Conservation (phyloP, 2,888 invertebrate genomes). For the Polietes domitor region DNA sequence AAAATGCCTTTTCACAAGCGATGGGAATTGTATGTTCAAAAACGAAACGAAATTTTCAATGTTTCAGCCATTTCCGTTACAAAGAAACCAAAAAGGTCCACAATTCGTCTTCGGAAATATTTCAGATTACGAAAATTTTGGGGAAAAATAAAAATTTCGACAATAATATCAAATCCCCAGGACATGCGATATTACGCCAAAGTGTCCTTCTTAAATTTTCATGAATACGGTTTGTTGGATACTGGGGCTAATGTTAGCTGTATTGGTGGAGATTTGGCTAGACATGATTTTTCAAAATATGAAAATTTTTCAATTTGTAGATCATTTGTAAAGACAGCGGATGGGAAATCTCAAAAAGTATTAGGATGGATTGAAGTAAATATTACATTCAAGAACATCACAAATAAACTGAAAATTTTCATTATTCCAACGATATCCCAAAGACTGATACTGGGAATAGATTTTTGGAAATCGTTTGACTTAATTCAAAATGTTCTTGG, state of each 20-base stretch:
- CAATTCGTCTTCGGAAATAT: not conserved
- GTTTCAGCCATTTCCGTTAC: not conserved
- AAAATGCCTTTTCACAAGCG: constrained; percentile 31
- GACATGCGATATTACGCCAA: constrained; percentile 1
- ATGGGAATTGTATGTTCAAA: not conserved
- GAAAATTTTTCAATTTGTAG: no score
- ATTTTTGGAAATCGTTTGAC: constrained; percentile 17
- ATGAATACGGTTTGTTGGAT: no score
- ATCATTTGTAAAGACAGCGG: no score
- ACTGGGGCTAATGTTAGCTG: no score
- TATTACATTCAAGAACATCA: not conserved
- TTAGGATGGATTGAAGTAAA: not conserved
- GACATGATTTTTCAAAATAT: no score
- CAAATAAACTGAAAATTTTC: no score
- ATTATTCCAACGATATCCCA: not conserved
- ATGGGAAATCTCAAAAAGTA: no score
- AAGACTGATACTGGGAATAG: constrained; percentile 5
- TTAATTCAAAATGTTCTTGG: not conserved
- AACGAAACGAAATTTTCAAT: constrained; percentile 14
- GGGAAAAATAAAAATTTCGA: not conserved
- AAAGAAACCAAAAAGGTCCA: not conserved
- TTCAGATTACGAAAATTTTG: not conserved
- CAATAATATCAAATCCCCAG: not conserved
- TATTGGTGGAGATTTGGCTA: no score
- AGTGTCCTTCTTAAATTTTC: no score